phyloP scores from a whole-genome alignment of 2,113 vertebrate species.

The Rutilus rutilus region DNA sequence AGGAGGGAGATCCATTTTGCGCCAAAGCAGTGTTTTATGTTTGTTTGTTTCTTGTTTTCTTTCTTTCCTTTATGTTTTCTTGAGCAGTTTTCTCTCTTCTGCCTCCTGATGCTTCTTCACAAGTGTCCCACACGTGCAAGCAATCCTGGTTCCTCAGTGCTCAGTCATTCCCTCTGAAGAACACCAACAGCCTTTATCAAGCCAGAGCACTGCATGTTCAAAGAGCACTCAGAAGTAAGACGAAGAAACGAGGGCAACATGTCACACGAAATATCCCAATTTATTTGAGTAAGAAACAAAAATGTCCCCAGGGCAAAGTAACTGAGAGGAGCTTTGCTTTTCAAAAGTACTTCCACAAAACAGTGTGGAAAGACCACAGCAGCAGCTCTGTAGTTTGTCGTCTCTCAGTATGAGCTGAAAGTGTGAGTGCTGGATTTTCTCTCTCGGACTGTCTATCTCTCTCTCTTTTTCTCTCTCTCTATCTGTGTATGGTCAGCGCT shows the following conservation, averaged over 20 bases:
- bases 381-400: slow-evolving; percentile 68
- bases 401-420: slow-evolving; percentile 71
- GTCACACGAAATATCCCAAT: slow-evolving; percentile 51
- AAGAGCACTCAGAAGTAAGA: slow-evolving; percentile 46
- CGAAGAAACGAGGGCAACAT: slow-evolving; percentile 39
- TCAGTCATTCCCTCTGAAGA: slow-evolving; percentile 53
- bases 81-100: slow-evolving; percentile 38
- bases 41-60: slow-evolving; percentile 22
- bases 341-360: slow-evolving; percentile 51
- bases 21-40: slow-evolving; percentile 29
- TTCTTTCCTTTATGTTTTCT: slow-evolving; percentile 19
- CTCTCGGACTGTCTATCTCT: slow-evolving; percentile 77
- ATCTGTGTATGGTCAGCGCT: slow-evolving; percentile 54
- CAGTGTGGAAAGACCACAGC: slow-evolving; percentile 39
- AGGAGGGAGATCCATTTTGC: slow-evolving; percentile 76
- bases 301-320: slow-evolving; percentile 38
- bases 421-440: slow-evolving; percentile 76
- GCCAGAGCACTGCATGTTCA: slow-evolving; percentile 27
- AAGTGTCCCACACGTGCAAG: slow-evolving; percentile 48
- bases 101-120: slow-evolving; percentile 19
- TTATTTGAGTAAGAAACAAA: slow-evolving; percentile 35
- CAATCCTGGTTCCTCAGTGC: slow-evolving; percentile 43
- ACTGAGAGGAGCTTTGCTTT: slow-evolving; percentile 40
- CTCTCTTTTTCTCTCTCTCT: slow-evolving; percentile 74
- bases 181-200: slow-evolving; percentile 38